These are phyloP conservation scores for Cirrhinus molitorella DNA, from an alignment of 2,797 vertebrate genomes.

Conservation along the genomic window DNA sequence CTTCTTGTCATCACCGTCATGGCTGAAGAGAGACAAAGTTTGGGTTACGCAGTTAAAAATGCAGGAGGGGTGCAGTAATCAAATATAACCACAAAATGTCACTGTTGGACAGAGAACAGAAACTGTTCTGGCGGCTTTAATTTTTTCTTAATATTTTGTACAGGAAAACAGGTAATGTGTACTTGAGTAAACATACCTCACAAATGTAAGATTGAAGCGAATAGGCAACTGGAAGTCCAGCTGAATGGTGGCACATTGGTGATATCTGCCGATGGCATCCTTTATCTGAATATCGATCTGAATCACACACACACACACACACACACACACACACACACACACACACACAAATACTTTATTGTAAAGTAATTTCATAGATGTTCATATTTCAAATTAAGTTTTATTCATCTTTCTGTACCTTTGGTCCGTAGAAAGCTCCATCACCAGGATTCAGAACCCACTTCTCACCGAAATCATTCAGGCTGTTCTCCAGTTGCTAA, in stretches of 20 bases:
- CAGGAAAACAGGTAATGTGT: not conserved
- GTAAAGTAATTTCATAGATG: not conserved
- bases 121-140: not conserved
- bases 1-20: constrained; percentile 94
- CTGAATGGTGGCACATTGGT: constrained; percentile 98
- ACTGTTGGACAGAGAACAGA: constrained; percentile 42
- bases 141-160: not conserved
- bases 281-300: constrained; percentile 99
- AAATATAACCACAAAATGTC: constrained; percentile 52
- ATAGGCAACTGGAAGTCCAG: constrained; percentile 97
- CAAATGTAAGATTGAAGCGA: constrained; percentile 93
- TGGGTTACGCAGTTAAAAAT: not conserved
- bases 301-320: constrained; percentile 7
- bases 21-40: constrained; percentile 73
- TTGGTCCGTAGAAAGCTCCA: constrained; percentile 98
- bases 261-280: constrained; percentile 96
- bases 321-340: constrained; percentile 28
- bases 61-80: constrained; percentile 15
- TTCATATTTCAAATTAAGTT: not conserved
- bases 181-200: constrained; percentile 80
- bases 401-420: constrained; percentile 79
- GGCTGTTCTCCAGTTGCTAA: constrained; percentile 97
- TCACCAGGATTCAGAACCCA: constrained; percentile 97
- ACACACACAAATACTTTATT: not conserved
- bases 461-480: constrained; percentile 94